phyloP scores from a whole-genome alignment of 2,797 vertebrate species.

The Naso thynnoides region DNA sequence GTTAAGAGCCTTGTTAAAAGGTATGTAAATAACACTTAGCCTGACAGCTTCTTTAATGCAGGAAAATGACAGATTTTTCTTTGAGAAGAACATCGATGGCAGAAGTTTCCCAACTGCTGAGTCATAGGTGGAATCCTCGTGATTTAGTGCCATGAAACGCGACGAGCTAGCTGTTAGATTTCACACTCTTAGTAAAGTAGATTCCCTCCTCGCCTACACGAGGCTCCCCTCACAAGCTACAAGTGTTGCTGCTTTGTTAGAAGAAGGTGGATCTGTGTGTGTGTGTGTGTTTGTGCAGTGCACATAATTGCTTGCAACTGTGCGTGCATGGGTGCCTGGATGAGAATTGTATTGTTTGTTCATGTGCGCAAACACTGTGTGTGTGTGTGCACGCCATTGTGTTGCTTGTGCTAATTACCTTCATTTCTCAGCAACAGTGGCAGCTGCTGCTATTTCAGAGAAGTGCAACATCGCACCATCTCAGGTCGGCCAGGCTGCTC shows the following conservation, averaged over 20 bases:
- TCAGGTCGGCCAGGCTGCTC: conserved; percentile 39
- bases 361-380: conserved; percentile 10
- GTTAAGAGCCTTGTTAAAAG: conserved; percentile 25
- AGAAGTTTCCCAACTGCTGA: conserved; percentile 65
- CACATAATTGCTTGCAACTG: conserved; percentile 14
- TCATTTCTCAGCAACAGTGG: conserved; percentile 52
- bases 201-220: conserved; percentile 61
- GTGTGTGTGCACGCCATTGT: conserved; percentile 1
- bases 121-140: conserved; percentile 68
- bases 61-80: conserved; percentile 34
- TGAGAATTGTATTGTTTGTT: conserved; percentile 9
- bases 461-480: conserved; percentile 62
- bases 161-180: conserved; percentile 65
- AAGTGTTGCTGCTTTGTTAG: conserved; percentile 40
- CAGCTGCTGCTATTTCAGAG: conserved; percentile 64
- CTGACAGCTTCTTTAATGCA: conserved; percentile 20
- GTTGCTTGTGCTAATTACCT: conserved; percentile 54
- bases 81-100: conserved; percentile 1
- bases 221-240: conserved; percentile 74
- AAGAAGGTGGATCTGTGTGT: conserved; percentile 23
- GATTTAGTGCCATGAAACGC: conserved; percentile 56
- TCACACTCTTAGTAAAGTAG: conserved; percentile 69
- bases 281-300: neutral
- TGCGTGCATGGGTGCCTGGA: neutral
- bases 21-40: conserved; percentile 1